Evolutionary conservation across 2,888 invertebrate genomes (phyloP).

Genomic region (Notocelia uddmanniana): DNA sequence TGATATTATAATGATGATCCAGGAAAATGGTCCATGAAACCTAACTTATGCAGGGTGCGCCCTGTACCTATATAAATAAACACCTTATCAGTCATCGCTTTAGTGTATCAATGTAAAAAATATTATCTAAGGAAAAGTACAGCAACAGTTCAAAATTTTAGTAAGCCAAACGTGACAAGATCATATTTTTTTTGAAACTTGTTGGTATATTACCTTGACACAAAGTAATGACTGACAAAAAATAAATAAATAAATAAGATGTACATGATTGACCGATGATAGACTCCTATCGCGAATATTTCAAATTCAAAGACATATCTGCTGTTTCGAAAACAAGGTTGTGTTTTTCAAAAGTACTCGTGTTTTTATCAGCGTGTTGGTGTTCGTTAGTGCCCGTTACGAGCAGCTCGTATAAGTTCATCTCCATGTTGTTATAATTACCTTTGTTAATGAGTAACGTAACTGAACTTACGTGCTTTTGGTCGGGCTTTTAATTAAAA

Average conservation of each 20-base stretch:
- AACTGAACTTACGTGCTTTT: conserved; percentile 52
- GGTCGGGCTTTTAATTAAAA: conserved; percentile 65
- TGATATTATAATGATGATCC: no score
- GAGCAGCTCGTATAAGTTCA: conserved; percentile 24
- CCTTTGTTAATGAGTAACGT: conserved; percentile 49
- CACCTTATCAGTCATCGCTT: no score
- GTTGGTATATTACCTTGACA: no score
- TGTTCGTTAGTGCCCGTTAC: conserved; percentile 32
- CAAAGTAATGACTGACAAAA: no score
- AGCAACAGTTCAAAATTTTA: no score
- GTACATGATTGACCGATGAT: background rate
- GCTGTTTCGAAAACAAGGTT: background rate
- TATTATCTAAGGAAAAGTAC: no score
- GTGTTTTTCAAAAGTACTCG: background rate
- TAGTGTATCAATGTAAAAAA: no score
- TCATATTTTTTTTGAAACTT: no score
- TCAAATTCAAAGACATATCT: background rate
- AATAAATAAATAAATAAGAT: background rate
- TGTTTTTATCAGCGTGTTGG: conserved; percentile 17
- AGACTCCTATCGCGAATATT: background rate
- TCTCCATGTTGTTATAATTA: conserved; percentile 40
- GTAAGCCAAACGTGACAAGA: no score
- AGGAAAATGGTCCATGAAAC: no score
- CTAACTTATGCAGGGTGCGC: no score
- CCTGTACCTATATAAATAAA: no score